Conservation (phyloP, 2,797 vertebrate species). For the Coranthus polyacanthus region DNA sequence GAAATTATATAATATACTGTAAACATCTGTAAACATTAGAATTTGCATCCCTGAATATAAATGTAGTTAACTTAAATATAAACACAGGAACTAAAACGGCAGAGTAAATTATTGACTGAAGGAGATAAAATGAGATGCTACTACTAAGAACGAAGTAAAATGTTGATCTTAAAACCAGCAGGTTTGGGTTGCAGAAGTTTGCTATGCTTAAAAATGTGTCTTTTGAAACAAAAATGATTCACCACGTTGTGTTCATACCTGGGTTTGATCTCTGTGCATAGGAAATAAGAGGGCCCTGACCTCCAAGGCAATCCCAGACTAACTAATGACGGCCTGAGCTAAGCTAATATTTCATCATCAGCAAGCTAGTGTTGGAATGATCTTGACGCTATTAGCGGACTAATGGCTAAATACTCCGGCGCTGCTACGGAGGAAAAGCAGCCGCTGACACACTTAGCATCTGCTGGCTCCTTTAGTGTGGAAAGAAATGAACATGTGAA, state of each 20-base stretch:
- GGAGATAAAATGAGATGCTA: no score
- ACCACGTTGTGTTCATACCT: slow-evolving; percentile 48
- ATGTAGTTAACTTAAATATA: no score
- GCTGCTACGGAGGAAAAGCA: slow-evolving; percentile 73
- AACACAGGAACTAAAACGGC: no score
- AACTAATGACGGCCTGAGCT: slow-evolving; percentile 76
- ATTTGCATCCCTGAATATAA: no score
- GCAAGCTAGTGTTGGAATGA: slow-evolving; percentile 74
- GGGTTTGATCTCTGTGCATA: slow-evolving; percentile 47
- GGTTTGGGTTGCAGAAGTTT: no score
- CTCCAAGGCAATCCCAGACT: slow-evolving; percentile 77
- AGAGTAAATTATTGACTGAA: no score
- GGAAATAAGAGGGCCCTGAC: slow-evolving; percentile 73
- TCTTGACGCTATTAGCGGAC: slow-evolving; percentile 80
- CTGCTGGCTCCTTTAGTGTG: slow-evolving; percentile 77
- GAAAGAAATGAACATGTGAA: slow-evolving; percentile 75
- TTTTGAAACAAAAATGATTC: slow-evolving; percentile 36
- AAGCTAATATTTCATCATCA: slow-evolving; percentile 87
- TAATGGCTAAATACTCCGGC: slow-evolving; percentile 83
- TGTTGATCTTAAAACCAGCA: no score
- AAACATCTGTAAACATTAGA: no score
- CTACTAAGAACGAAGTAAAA: no score
- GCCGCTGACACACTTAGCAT: slow-evolving; percentile 74
- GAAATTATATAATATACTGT: no score
- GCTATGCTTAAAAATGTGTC: no score